Conservation (phyloP, 2,888 invertebrate genomes). For the Chalcosyrphus nemorum region DNA sequence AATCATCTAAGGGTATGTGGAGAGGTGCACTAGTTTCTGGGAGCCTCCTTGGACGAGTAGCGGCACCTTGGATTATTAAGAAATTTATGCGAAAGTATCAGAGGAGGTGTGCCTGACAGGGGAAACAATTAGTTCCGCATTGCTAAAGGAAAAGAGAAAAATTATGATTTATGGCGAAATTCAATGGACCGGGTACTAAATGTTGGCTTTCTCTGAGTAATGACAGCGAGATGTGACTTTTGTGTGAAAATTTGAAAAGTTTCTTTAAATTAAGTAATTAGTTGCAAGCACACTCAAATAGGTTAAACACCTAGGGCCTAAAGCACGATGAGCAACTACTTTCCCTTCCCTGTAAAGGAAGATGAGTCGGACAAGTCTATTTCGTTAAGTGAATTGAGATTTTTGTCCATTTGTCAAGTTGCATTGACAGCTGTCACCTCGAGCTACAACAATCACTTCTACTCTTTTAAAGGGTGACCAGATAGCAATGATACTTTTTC, state of each 20-base stretch:
- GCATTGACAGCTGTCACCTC: too few relatives aligned
- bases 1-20: slow-evolving; percentile 53
- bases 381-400: too few relatives aligned
- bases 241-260: neutral
- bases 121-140: slow-evolving; percentile 63
- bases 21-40: slow-evolving; percentile 52
- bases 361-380: too few relatives aligned
- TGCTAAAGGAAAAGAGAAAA: slow-evolving; percentile 25
- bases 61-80: slow-evolving; percentile 39
- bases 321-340: too few relatives aligned
- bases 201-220: neutral
- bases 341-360: too few relatives aligned
- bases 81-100: slow-evolving; percentile 29
- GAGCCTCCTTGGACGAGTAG: slow-evolving; percentile 28
- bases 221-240: neutral
- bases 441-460: too few relatives aligned
- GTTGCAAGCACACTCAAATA: too few relatives aligned
- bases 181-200: neutral
- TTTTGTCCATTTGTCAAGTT: too few relatives aligned
- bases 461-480: too few relatives aligned
- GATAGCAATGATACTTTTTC: too few relatives aligned
- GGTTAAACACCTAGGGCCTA: too few relatives aligned
- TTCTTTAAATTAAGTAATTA: too few relatives aligned
- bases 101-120: slow-evolving; percentile 39
- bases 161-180: slow-evolving; percentile 17